Base-by-base conservation (phyloP, 2,113 vertebrate genomes). In the Pipa parva region DNA sequence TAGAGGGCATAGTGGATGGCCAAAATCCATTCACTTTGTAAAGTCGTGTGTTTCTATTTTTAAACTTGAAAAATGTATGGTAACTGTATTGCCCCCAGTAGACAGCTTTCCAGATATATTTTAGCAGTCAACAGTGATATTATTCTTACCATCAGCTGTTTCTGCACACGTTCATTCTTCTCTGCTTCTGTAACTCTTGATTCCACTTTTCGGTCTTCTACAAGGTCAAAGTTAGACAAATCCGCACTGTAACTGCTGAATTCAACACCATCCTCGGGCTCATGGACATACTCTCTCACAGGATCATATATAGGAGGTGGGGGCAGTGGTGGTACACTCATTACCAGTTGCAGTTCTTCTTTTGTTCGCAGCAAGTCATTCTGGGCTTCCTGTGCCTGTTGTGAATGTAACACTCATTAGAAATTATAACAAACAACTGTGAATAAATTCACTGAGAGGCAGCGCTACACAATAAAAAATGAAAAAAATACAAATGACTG, bases 121-220 rank as follows among this genome's bases (percentile, higher is more conserved):
- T 3, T 39, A 42, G 1, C n/a, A n/a, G n/a, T n/a, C n/a, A n/a
- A n/a, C n/a, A n/a, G n/a, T n/a, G n/a, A n/a, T n/a, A n/a, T n/a
- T n/a, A 13, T 31, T 29, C 88, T 87, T 78, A 97, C 95, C 94
- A 80, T 78, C 73, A 99, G 87, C 67, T 98, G 95, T 45, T 77
- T 89, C 85, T 98, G 95, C 46, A 99, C 92, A 0, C 93, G 92
- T 46, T 93, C 89, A 0, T 99, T 99, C 87, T 98, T 99, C 85
- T 95, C 90, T 0, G 92, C 93, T 78, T 99, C 96, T 0, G 96
- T 97, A 51, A 92, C 36, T 7, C 95, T 90, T 1, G 92, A 82
- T 84, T 99, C 95, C 78, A 97, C 95, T 0, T 87, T 82, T 78
- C 92, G 92, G 84, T 96, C 90, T 0, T 90, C 92, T 55, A 82